Base-by-base conservation (phyloP, 2,113 vertebrate species). In the Donacobius atricapilla region DNA sequence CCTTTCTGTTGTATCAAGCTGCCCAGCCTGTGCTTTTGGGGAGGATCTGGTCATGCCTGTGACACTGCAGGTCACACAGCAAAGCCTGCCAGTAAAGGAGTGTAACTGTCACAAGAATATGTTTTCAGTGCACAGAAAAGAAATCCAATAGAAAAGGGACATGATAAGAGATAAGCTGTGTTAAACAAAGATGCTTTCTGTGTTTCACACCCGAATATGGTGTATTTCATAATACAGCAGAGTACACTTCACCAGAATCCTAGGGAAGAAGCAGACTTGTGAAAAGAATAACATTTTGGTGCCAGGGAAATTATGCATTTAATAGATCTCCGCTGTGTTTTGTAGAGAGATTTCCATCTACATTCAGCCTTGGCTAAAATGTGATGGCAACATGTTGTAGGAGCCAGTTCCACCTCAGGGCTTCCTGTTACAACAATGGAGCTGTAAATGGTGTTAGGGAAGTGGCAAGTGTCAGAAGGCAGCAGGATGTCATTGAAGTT, bases 281-380 rank as follows among this genome's bases (percentile, higher is more conserved):
- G 92, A 94, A 92, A 97, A 83, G 73, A 96, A 90, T 87, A 93
- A 93, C 60, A 57, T 93, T 98, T 97, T 94, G 83, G 89, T 96
- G 93, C 39, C n/a, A 96, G 75, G 79, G 93, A 97, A 89, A 94
- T 96, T 94, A 94, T 95, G 90, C 93, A 92, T 97, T 97, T 96
- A 93, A 96, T 94, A 96, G 91, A 92, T 93, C 96, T 98, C 96
- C 4, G 4, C 95, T 97, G 86, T 90, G 91, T 97, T 98, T 97
- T 96, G 87, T 70, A 91, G 87, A 83, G 92, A 83, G 95, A 83
- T 95, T 93, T 63, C 61, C 89, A 87, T 85, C 95, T 91, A 66
- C 77, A 14, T 89, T 97, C 96, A 98, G 95, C 92, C 94, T 96
- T 89, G 78, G 45, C 92, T 95, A 91, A 96, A 95, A 96, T 31